Conservation (phyloP, 2,797 vertebrate species). For the Melanogrammus aeglefinus region DNA sequence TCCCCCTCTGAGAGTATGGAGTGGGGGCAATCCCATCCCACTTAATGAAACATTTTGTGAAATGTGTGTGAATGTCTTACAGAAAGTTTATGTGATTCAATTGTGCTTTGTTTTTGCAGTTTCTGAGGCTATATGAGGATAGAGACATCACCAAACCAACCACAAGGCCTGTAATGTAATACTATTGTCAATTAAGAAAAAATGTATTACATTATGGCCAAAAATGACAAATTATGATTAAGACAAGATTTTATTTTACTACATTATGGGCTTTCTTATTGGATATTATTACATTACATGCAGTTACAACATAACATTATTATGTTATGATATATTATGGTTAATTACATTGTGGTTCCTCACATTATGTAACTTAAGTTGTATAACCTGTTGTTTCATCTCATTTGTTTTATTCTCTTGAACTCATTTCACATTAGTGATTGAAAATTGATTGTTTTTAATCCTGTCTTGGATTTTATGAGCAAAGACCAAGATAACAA, state of each 20-base stretch:
- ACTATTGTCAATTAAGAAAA: not conserved
- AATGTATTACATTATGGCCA: not conserved
- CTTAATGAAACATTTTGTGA: not conserved
- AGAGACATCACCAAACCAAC: not conserved
- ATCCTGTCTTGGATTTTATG: not conserved
- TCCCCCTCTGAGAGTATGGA: not conserved
- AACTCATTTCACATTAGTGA: no score
- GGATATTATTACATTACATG: not conserved
- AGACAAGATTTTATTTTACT: no score
- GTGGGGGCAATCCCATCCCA: no score
- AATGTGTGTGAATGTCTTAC: slow-evolving; percentile 12
- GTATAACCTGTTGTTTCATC: not conserved
- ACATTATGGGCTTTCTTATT: no score
- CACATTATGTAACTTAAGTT: not conserved
- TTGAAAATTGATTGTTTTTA: no score
- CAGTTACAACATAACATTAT: not conserved
- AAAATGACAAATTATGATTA: not conserved
- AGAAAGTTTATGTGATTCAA: not conserved
- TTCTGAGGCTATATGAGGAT: not conserved
- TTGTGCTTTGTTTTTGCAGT: not conserved
- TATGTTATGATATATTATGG: no score
- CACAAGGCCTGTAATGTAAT: slow-evolving; percentile 1
- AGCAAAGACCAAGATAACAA: not conserved
- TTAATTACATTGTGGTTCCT: not conserved
- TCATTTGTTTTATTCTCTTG: not conserved